Evolutionary conservation across 2,888 invertebrate genomes (phyloP).

Genomic region (Cheilosia pagana): DNA sequence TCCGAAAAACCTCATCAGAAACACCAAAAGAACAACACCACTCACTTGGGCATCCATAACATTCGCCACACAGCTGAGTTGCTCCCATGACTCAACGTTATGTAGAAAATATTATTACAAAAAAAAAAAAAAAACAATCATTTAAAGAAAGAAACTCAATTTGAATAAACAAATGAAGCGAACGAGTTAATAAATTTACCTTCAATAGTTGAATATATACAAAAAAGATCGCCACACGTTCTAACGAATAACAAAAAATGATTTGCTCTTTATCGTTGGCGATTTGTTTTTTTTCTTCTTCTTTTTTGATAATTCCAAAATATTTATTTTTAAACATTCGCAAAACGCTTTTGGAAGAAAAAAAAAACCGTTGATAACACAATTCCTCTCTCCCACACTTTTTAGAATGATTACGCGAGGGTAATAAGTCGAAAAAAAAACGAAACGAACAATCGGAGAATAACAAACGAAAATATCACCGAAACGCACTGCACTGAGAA

Average conservation of each 20-base stretch:
- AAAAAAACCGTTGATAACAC: slow-evolving; percentile 31
- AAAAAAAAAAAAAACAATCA: slow-evolving; percentile 29
- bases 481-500: slow-evolving; percentile 6
- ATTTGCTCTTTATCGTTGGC: background rate
- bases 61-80: slow-evolving; percentile 5
- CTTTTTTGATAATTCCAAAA: slow-evolving; percentile 3
- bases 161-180: slow-evolving; percentile 70
- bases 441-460: background rate
- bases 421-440: slow-evolving; percentile 4
- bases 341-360: slow-evolving; percentile 14
- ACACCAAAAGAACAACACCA: slow-evolving; percentile 19
- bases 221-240: slow-evolving; percentile 8
- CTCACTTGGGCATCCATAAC: background rate
- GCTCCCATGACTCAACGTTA: slow-evolving; percentile 44
- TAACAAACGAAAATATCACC: slow-evolving; percentile 25
- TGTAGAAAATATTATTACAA: slow-evolving; percentile 24
- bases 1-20: slow-evolving; percentile 17
- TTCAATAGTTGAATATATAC: slow-evolving; percentile 33
- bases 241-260: background rate
- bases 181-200: slow-evolving; percentile 64
- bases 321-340: slow-evolving; percentile 36
- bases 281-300: background rate
- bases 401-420: slow-evolving; percentile 20
- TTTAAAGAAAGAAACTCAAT: slow-evolving; percentile 39
- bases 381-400: slow-evolving; percentile 5